These are phyloP conservation scores for Cryptoblepharus egeriae DNA, from an alignment of 2,797 vertebrate species.

Conservation along the genomic window DNA sequence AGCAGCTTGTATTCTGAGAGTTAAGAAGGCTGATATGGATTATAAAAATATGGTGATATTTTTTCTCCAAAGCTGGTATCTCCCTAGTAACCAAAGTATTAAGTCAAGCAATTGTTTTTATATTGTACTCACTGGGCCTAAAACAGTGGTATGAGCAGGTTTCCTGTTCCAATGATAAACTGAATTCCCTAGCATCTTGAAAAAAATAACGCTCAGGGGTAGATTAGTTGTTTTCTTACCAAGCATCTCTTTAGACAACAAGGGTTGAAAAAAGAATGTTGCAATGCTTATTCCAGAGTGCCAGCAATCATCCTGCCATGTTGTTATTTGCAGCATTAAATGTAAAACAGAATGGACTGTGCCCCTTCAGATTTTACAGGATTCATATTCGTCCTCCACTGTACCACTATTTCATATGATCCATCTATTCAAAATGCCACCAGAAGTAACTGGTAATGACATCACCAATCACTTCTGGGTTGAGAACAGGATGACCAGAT, in stretches of 20 bases:
- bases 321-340: neutral
- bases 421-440: no score
- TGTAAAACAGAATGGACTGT: neutral
- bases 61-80: constrained; percentile 15
- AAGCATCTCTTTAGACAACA: neutral
- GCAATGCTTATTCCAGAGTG: neutral
- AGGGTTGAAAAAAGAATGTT: neutral
- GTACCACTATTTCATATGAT: no score
- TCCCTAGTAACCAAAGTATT: constrained; percentile 23
- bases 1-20: constrained; percentile 19
- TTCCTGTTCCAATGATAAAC: neutral
- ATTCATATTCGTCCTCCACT: no score
- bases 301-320: neutral
- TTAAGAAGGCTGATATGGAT: constrained; percentile 11
- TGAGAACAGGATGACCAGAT: no score
- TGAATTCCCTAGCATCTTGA: neutral
- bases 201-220: neutral
- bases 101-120: constrained; percentile 7
- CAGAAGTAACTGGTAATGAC: no score
- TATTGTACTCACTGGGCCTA: neutral
- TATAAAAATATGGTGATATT: neutral
- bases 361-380: neutral
- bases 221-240: neutral
- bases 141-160: neutral
- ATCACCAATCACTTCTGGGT: no score